Base-by-base conservation (phyloP, 2,888 invertebrate species). In the Apoderus coryli region DNA sequence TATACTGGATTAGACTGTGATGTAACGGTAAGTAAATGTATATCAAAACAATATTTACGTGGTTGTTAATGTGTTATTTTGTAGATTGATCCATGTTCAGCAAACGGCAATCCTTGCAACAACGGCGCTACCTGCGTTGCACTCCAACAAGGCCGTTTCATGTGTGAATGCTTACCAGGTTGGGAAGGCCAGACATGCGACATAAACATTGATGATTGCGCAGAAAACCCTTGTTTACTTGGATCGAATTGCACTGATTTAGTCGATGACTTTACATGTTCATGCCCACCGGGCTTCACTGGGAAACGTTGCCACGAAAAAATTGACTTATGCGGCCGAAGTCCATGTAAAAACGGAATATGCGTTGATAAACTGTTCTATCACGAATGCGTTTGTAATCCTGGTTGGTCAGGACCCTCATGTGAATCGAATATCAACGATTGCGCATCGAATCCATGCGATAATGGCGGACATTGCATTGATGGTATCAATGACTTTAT, bases 151-250 rank as follows among this genome's bases (percentile, higher is more conserved):
- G 90, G 90, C 7, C 67, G 90, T 43, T 93, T 80, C 57, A 81
- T 84, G 56, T 98, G 98, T 54, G 86, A 90, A 54, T 98, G 98
- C 56, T 63, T 85, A 31, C 80, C 89, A 11, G 98, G 98, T 22
- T 98, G 96, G 95, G 89, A 90, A 54, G 98, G 98, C 35, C 81
- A 86, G 45, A 77, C 80, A 36, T 98, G 98, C 56, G 89, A 92
- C 53, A 69, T 68, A n/a, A 89, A 92, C 52, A 84, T 76, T 38
- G 80, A 95, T 49, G 93, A 95, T 51, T 95, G 93, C 55, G 77
- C 84, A 4, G 90, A 90, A 54, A 76, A 77, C 42, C 93, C 93
- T 14, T 92, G 92, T 53, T 65, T 90, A 1, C 62, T 95, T 14
- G 85, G 81, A 2, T 79, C 92, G 1, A 82, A 82, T 43, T 95